Base-by-base conservation (phyloP, 2,113 vertebrate genomes). In the Trematomus loennbergii region DNA sequence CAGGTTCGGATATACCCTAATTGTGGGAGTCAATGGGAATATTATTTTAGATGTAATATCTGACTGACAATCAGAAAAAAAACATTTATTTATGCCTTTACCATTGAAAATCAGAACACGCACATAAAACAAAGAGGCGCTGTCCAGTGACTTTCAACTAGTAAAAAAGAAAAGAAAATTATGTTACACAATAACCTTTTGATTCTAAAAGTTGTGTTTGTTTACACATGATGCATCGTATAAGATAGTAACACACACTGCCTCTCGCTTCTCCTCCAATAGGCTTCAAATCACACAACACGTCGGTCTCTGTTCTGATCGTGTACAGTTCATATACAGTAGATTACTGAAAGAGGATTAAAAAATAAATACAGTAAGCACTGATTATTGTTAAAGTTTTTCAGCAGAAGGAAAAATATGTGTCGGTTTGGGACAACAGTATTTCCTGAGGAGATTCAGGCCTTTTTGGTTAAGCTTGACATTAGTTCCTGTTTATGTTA, bases 341-440 rank as follows among this genome's bases (percentile, higher is more conserved):
- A 87, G 83, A 82, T 85, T 79, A 85, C 33, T 82, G 36, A 78
- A 80, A 84, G 71, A 79, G 69, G 70, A 84, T 85, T 86, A 33
- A 40, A 5, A 33, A 22, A 5, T 7, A 22, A 54, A 71, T 52
- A 75, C 54, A 76, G 58, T 72, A 83, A 89, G 65, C 79, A 84
- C 66, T 59, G 83, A 86, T 84, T 68, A 80, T 73, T 63, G 66
- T 84, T 76, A 79, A 87, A 64, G 65, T 58, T 57, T 86, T 82
- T 22, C 73, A 61, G 10, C 17, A 55, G 25, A 17, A 63, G 45
- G 43, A 78, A 86, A 72, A 65, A 53, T 54, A 45, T 46, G 66
- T 45, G 54, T 57, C 63, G 63, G 43, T 77, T 83, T 49, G 16
- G 53, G 13, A 81, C 2, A 18, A 65, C 12, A 29, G 59, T 11